Evolutionary conservation across 2,888 invertebrate genomes (phyloP).

Genomic region (Bellardia pandia): DNA sequence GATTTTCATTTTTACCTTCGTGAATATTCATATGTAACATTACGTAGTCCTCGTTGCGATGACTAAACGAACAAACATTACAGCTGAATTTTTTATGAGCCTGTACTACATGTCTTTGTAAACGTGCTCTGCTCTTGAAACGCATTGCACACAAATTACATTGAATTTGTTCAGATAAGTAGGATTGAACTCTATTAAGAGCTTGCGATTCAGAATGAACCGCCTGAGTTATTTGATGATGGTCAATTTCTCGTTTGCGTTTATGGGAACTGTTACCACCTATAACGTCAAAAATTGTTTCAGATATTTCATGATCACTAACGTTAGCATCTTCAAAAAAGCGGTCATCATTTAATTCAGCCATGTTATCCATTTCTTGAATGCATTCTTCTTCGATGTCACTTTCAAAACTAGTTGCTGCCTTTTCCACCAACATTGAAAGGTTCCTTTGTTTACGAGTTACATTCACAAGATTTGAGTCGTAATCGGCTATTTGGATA

Average conservation of each 20-base stretch:
- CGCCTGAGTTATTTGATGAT: neutral
- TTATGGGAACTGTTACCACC: constrained; percentile 6
- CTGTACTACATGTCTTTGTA: constrained; percentile 74
- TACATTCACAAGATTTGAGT: constrained; percentile 67
- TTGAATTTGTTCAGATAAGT: constrained; percentile 60
- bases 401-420: constrained; percentile 70
- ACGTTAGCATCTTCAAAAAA: constrained; percentile 73
- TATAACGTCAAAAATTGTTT: constrained; percentile 74
- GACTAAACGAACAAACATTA: constrained; percentile 73
- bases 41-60: constrained; percentile 80
- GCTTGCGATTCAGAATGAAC: neutral
- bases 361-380: constrained; percentile 72
- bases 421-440: constrained; percentile 74
- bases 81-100: constrained; percentile 75
- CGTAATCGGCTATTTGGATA: constrained; percentile 72
- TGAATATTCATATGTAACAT: constrained; percentile 81
- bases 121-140: constrained; percentile 70
- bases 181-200: neutral
- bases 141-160: constrained; percentile 75
- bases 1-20: constrained; percentile 81
- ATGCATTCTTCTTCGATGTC: constrained; percentile 74
- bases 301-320: constrained; percentile 74
- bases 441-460: constrained; percentile 71
- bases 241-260: constrained; percentile 7
- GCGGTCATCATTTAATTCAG: constrained; percentile 72